Conservation (phyloP, 2,888 invertebrate species). For the Troides aeacus region DNA sequence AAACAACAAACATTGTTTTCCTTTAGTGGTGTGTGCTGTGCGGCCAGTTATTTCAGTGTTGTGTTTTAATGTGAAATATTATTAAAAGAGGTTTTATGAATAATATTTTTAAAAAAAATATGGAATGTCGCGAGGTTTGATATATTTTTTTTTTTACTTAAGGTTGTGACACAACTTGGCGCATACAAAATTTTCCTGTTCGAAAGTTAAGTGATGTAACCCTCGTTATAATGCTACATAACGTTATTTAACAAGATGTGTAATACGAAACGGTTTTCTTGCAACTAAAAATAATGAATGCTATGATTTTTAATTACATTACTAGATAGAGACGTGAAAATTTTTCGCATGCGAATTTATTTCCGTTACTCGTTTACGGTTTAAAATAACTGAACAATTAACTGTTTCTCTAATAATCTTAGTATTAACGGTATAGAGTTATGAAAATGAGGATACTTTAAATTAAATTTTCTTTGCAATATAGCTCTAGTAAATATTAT, state of each 20-base stretch:
- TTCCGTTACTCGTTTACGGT: constrained; percentile 41
- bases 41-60: constrained; percentile 39
- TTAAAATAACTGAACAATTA: constrained; percentile 41
- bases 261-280: constrained; percentile 39
- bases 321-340: constrained; percentile 39
- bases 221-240: constrained; percentile 32
- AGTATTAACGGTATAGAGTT: constrained; percentile 33
- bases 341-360: constrained; percentile 43
- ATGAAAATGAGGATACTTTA: neutral
- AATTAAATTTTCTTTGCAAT: neutral
- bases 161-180: constrained; percentile 42
- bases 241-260: constrained; percentile 36
- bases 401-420: constrained; percentile 31
- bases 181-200: constrained; percentile 25
- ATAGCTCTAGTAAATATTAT: neutral
- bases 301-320: constrained; percentile 43
- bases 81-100: constrained; percentile 18
- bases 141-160: constrained; percentile 28
- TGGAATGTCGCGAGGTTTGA: constrained; percentile 42
- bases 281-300: constrained; percentile 32
- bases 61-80: constrained; percentile 39
- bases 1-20: constrained; percentile 37
- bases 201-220: constrained; percentile 45
- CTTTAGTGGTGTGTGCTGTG: constrained; percentile 38
- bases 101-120: constrained; percentile 27